Conservation (phyloP, 2,888 invertebrate species). For the Coenonympha arcania region DNA sequence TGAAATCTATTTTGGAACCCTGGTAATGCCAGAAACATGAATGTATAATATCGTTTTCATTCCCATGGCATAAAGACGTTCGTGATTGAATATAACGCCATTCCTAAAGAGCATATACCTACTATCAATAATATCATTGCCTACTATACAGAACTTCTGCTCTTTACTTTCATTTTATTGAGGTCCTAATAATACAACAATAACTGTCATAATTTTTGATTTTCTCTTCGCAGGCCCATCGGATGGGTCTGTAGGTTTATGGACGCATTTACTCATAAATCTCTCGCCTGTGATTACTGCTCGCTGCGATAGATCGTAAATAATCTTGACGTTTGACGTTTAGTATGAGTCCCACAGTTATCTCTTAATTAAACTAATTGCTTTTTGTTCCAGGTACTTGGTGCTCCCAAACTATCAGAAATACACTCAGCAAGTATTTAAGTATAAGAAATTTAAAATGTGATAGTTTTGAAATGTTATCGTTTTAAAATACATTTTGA, state of each 20-base stretch:
- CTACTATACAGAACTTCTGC: no score
- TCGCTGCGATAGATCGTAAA: constrained; percentile 19
- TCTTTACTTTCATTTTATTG: not conserved
- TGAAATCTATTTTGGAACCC: no score
- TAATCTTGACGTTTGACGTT: constrained; percentile 17
- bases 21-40: no score
- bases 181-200: not conserved
- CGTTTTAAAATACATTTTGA: no score
- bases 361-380: not conserved
- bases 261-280: constrained; percentile 14
- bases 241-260: not conserved
- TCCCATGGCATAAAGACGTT: no score
- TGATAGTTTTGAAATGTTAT: no score
- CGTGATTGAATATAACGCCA: no score
- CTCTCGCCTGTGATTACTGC: constrained; percentile 12
- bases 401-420: not conserved
- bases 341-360: not conserved
- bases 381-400: constrained; percentile 13
- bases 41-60: no score
- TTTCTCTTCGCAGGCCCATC: not conserved
- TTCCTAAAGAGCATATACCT: no score
- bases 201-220: not conserved
- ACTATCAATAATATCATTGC: no score
- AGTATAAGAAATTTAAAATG: no score
- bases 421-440: not conserved